phyloP scores from a whole-genome alignment of 2,888 invertebrate genomes.

The Spicauda simplicius region DNA sequence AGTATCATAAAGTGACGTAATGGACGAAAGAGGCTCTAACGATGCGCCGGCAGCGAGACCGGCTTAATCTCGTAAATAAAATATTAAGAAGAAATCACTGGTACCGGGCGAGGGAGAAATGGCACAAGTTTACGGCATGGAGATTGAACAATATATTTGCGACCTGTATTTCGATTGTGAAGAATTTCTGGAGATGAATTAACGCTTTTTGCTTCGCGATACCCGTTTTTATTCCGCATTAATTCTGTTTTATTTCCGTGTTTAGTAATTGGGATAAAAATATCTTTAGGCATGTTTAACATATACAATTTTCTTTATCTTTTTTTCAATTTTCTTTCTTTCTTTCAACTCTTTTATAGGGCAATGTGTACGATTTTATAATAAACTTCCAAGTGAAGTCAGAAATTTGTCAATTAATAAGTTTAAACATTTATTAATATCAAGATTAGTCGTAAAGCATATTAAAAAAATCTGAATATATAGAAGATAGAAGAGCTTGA shows the following conservation, averaged over 20 bases:
- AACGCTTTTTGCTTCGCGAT: slow-evolving; percentile 7
- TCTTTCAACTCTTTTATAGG: too few species aligned
- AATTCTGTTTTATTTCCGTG: background rate
- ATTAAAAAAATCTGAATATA: too few species aligned
- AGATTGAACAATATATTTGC: slow-evolving; percentile 58
- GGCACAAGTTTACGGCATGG: slow-evolving; percentile 60
- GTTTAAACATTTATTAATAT: too few species aligned
- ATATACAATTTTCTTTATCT: too few species aligned
- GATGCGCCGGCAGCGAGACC: slow-evolving; percentile 57
- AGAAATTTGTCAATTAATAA: too few species aligned
- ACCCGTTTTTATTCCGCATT: background rate
- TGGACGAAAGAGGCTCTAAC: slow-evolving; percentile 68
- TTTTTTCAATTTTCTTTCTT: too few species aligned
- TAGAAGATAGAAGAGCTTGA: too few species aligned
- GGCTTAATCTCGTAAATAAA: slow-evolving; percentile 77
- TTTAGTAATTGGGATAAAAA: background rate
- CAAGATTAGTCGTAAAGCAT: too few species aligned
- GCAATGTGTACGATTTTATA: too few species aligned
- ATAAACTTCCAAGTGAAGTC: too few species aligned
- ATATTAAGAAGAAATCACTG: slow-evolving; percentile 80
- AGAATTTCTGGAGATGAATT: slow-evolving; percentile 16
- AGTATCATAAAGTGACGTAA: slow-evolving; percentile 71
- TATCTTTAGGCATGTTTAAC: background rate
- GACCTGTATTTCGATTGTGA: slow-evolving; percentile 45
- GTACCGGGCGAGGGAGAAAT: slow-evolving; percentile 51